phyloP scores from a whole-genome alignment of 2,113 vertebrate species.

The Sterrhoptilus dennistouni region DNA sequence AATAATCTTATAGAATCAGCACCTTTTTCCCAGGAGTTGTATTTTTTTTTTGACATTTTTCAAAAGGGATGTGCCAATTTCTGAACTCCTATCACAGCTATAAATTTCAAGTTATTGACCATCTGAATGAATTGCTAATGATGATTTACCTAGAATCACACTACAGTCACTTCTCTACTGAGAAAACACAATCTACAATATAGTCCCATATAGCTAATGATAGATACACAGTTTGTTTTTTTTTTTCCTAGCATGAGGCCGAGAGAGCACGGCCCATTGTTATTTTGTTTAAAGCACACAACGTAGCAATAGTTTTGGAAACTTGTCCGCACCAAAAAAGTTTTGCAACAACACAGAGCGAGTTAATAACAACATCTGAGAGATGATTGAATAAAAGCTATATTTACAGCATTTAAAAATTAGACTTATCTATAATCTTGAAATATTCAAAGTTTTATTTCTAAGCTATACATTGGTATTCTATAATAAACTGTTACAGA shows the following conservation, averaged over 20 bases:
- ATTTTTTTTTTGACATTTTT: constrained; percentile 73
- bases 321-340: constrained; percentile 85
- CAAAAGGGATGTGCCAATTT: constrained; percentile 84
- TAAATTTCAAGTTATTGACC: constrained; percentile 87
- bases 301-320: constrained; percentile 87
- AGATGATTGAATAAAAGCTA: constrained; percentile 86
- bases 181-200: constrained; percentile 90
- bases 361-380: constrained; percentile 87
- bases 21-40: constrained; percentile 86
- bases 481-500: constrained; percentile 96
- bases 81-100: constrained; percentile 84
- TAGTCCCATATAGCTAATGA: constrained; percentile 89
- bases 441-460: constrained; percentile 92
- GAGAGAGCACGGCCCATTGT: constrained; percentile 73
- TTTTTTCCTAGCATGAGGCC: constrained; percentile 80
- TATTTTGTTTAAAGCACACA: constrained; percentile 86
- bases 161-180: constrained; percentile 90
- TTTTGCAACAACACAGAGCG: constrained; percentile 87
- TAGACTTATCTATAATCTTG: constrained; percentile 92
- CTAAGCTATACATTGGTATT: constrained; percentile 97
- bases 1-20: constrained; percentile 87
- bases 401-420: constrained; percentile 96
- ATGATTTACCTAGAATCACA: constrained; percentile 87
- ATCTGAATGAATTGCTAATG: constrained; percentile 87
- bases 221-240: constrained; percentile 84